phyloP scores from a whole-genome alignment of 2,888 invertebrate genomes.

The Zygogramma bicolorata region DNA sequence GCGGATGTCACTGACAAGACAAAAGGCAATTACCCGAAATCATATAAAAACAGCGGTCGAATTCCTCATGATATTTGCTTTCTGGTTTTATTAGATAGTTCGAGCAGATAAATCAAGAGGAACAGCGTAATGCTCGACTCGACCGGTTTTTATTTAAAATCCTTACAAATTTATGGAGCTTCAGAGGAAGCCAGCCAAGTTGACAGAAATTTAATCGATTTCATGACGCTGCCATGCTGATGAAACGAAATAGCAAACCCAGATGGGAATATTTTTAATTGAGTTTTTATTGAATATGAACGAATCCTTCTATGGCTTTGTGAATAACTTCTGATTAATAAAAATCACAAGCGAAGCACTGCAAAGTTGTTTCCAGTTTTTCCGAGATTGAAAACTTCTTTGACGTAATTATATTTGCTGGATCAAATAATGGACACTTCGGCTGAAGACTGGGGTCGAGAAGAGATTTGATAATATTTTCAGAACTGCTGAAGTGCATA shows the following conservation, averaged over 20 bases:
- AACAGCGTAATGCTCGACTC: slow-evolving; percentile 5
- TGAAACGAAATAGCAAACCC: background rate
- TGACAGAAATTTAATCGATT: slow-evolving; percentile 3
- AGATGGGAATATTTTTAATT: background rate
- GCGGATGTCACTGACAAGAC: background rate
- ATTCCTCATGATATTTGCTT: slow-evolving; percentile 3
- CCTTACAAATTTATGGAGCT: slow-evolving; percentile 4
- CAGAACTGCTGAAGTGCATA: background rate
- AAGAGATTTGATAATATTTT: background rate
- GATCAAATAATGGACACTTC: background rate
- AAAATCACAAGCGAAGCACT: background rate
- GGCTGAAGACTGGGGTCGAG: background rate
- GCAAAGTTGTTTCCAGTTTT: background rate
- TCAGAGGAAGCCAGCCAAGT: background rate
- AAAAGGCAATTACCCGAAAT: background rate
- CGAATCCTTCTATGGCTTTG: background rate
- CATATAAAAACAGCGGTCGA: slow-evolving; percentile 1
- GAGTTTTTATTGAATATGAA: background rate
- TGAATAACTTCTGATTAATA: background rate
- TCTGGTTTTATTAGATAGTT: slow-evolving; percentile 13
- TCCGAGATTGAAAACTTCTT: background rate
- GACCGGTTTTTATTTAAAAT: slow-evolving; percentile 10
- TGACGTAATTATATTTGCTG: too few species aligned
- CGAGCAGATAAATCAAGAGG: slow-evolving; percentile 3
- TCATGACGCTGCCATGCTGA: background rate